Evolutionary conservation across 1,140 invertebrate species (phyloP).

Genomic region (Penaeus indicus): DNA sequence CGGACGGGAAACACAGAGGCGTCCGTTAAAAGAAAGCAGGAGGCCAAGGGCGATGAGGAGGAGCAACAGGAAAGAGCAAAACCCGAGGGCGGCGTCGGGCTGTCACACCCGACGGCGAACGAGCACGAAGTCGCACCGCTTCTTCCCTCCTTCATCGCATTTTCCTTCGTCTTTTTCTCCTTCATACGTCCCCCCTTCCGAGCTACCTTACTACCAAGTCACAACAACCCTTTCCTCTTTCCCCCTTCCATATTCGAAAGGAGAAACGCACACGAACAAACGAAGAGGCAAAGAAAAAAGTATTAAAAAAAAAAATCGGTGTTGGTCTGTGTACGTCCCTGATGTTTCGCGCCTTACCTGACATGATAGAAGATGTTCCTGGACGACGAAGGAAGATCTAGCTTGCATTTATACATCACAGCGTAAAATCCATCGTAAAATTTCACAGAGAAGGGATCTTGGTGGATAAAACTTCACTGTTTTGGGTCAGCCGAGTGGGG

Average conservation of each 20-base stretch:
- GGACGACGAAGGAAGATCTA: conserved; percentile 7
- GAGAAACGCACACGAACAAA: conserved; percentile 10
- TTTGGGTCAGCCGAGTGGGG: conserved; percentile 10
- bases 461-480: conserved; percentile 30
- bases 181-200: neutral
- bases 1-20: too few relatives aligned
- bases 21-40: too few relatives aligned
- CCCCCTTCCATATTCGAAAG: neutral
- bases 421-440: conserved; percentile 37
- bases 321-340: conserved; percentile 7
- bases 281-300: conserved; percentile 38
- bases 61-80: conserved; percentile 18
- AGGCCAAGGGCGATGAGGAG: neutral
- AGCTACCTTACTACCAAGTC: neutral
- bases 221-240: neutral
- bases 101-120: conserved; percentile 52
- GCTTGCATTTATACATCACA: conserved; percentile 57
- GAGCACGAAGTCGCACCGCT: conserved; percentile 53
- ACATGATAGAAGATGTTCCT: conserved; percentile 56
- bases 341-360: conserved; percentile 48
- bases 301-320: conserved; percentile 47
- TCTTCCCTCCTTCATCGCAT: neutral
- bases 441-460: neutral
- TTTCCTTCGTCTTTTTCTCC: neutral
- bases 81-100: conserved; percentile 19